Percentiles rank a stretch among this genome's conserved stretches.
These are phyloP conservation scores for Bicyclus anynana DNA, from an alignment of 1,140 invertebrate genomes.

Conservation along the genomic window DNA sequence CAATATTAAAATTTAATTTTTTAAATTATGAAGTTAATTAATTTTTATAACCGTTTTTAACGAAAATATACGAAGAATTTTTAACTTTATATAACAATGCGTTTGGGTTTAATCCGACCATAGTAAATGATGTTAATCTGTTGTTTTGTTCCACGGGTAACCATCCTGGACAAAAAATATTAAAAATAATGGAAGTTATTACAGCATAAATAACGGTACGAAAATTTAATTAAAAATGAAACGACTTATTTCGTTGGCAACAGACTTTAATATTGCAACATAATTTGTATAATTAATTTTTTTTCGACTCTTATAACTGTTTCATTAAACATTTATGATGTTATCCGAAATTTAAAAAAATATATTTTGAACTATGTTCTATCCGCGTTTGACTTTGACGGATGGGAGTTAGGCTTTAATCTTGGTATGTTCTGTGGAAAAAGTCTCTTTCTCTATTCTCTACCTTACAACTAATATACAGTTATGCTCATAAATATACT, in stretches of 20 bases:
- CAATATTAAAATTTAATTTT: too few species aligned
- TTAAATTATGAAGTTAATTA: too few species aligned
- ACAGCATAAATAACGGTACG: slow-evolving; percentile 13
- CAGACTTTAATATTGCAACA: slow-evolving; percentile 3
- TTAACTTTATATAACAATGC: background rate
- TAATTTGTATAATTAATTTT: background rate
- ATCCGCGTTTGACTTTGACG: too few species aligned
- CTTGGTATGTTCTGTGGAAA: too few species aligned
- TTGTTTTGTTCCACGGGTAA: slow-evolving; percentile 9
- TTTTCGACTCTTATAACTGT: background rate
- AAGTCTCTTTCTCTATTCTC: too few species aligned
- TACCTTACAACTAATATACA: too few species aligned
- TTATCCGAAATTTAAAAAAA: background rate
- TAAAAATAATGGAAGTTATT: slow-evolving; percentile 18
- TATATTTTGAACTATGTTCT: background rate
- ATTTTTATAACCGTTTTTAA: too few species aligned
- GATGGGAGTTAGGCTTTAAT: too few species aligned
- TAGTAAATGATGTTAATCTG: slow-evolving; percentile 12
- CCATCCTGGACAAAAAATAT: slow-evolving; percentile 17
- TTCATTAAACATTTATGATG: background rate
- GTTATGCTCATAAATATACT: too few species aligned
- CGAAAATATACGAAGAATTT: too few species aligned
- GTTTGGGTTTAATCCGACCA: background rate
- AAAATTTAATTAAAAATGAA: slow-evolving; percentile 21
- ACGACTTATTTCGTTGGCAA: slow-evolving; percentile 14